Evolutionary conservation across 2,888 invertebrate species (phyloP), one percentile per base, ranked within the genome.

Genomic region (Gymnosoma rotundatum): DNA sequence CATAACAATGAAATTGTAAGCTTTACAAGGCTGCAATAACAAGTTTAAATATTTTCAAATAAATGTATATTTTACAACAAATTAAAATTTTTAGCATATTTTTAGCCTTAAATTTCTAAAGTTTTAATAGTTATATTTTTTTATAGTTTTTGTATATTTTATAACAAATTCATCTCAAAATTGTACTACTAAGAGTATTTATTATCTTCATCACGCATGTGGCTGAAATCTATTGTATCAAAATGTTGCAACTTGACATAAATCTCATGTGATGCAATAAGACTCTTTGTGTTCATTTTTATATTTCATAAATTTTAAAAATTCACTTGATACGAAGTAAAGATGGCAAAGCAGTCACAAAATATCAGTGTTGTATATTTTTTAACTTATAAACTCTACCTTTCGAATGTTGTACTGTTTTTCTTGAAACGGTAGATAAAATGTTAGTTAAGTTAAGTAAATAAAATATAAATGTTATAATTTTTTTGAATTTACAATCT

Each of bases 1-100:
- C 88, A 89, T 90, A 89, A 88, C 90, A 90, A 90, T 90, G 91
- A 90, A 90, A 88, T 89, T 89, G 20, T 82, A 50, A 25, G 83
- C 88, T 88, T 89, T 88, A 89, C 83, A 86, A 86, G 85, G 83
- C 67, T 81, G 38, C 58, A 79, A 42, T 67, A 73, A 14, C 66
- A 60, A 73, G 73, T 58, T 50, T 14, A 52, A 73, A 66, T 36
- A 32, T 36, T 54, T 20, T 18, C 20, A 14, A 48, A 52, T 18
- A 52, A 52, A 20, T 21, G 45, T 32, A 38, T 21, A 21, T 73
- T 52, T 60, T n/a, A 36, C 20, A 20, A 36, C 32, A 48, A 32
- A 10, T 0, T 9, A 42, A 42, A 12, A 42, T 12, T 2, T 42
- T 42, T 12, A 42, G 12, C 12, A 42, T 12, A 42, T 6, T 12